These are phyloP conservation scores for Mesaphorura yosii DNA, from an alignment of 1,140 invertebrate species.

Conservation along the genomic window DNA sequence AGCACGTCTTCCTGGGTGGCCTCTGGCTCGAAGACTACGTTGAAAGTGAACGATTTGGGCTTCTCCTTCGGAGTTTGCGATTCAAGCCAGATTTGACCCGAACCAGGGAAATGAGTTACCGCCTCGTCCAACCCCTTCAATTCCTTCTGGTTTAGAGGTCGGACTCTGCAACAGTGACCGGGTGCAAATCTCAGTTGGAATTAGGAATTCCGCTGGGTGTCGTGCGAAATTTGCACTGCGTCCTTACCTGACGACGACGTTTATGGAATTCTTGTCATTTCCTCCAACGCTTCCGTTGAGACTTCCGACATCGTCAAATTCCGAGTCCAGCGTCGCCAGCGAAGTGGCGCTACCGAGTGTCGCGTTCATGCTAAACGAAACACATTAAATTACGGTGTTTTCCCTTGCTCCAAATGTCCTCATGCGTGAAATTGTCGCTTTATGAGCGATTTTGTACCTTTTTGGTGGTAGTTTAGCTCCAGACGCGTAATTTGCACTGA, in stretches of 20 bases:
- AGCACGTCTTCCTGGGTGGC: constrained; percentile 62
- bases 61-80: constrained; percentile 45
- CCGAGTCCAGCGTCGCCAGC: constrained; percentile 25
- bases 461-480: no score
- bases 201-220: constrained; percentile 42
- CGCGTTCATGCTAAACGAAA: constrained; percentile 12
- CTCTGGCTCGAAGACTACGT: constrained; percentile 77
- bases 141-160: constrained; percentile 58
- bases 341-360: constrained; percentile 29
- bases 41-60: constrained; percentile 67
- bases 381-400: background rate
- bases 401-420: no score
- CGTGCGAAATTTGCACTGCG: constrained; percentile 5
- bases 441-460: no score
- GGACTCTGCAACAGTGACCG: constrained; percentile 43
- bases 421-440: no score
- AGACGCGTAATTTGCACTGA: no score
- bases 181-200: background rate
- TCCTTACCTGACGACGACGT: constrained; percentile 58
- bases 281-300: no score
- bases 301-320: constrained; percentile 32
- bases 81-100: constrained; percentile 46
- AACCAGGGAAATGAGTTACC: constrained; percentile 61
- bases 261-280: constrained; percentile 63
- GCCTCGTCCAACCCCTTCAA: constrained; percentile 46